These are phyloP conservation scores for Arctia plantaginis DNA, from an alignment of 2,888 invertebrate species.

Conservation along the genomic window DNA sequence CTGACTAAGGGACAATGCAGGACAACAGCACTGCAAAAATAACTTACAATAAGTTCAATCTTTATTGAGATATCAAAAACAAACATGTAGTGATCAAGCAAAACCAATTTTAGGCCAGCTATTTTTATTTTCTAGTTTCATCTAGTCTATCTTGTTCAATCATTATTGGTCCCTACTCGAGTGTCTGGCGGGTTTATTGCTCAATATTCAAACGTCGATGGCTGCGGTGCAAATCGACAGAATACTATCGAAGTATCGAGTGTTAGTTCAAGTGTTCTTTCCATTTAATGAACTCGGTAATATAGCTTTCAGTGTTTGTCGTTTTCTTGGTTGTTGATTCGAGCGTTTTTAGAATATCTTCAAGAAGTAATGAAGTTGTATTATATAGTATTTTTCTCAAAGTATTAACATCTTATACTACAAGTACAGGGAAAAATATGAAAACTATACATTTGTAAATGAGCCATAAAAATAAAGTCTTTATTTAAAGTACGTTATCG, in stretches of 20 bases:
- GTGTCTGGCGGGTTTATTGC: conserved; percentile 40
- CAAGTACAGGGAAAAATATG: too few species aligned
- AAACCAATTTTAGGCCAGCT: conserved; percentile 7
- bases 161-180: conserved; percentile 24
- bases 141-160: conserved; percentile 31
- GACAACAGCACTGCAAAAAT: too few species aligned
- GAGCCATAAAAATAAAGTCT: too few species aligned
- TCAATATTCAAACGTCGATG: conserved; percentile 23
- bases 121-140: conserved; percentile 42
- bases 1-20: background rate
- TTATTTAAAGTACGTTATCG: too few species aligned
- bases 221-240: conserved; percentile 20
- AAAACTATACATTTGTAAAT: too few species aligned
- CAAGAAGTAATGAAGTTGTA: background rate
- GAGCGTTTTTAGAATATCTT: background rate
- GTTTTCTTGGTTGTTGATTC: conserved; percentile 1
- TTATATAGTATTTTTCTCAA: background rate
- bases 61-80: background rate
- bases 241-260: conserved; percentile 13
- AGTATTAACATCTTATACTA: background rate
- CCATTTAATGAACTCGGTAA: conserved; percentile 19
- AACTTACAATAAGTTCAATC: background rate
- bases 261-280: conserved; percentile 11
- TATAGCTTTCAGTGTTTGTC: conserved; percentile 5
- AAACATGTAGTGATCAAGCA: background rate